Evolutionary conservation across 2,888 invertebrate species (phyloP).

Genomic region (Gymnoscelis rufifasciata): DNA sequence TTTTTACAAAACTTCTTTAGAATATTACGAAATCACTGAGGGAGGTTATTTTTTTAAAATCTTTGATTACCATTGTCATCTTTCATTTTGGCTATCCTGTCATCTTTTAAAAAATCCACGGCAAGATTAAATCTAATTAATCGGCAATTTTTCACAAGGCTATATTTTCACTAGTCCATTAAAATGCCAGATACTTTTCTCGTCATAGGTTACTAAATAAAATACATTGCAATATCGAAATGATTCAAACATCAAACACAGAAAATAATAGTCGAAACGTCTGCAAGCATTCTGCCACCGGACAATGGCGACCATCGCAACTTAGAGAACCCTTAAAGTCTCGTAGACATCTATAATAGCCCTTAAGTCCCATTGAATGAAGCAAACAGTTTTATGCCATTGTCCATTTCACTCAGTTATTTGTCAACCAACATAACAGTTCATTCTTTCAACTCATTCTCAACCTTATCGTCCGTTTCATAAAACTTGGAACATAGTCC

Average conservation of each 20-base stretch:
- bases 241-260: conserved; percentile 1
- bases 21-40: too few relatives aligned
- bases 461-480: conserved; percentile 10
- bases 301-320: conserved; percentile 40
- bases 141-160: too few relatives aligned
- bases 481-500: conserved; percentile 26
- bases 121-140: too few relatives aligned
- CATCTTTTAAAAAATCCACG: too few relatives aligned
- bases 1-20: too few relatives aligned
- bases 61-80: too few relatives aligned
- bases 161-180: too few relatives aligned
- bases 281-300: conserved; percentile 30
- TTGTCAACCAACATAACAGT: conserved; percentile 36
- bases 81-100: too few relatives aligned
- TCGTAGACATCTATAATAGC: conserved; percentile 72
- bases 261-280: conserved; percentile 24
- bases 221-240: too few relatives aligned
- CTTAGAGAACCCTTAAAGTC: conserved; percentile 41
- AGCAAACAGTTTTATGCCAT: conserved; percentile 71
- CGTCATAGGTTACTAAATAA: too few relatives aligned
- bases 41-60: too few relatives aligned
- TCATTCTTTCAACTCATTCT: conserved; percentile 27
- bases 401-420: conserved; percentile 66
- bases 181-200: too few relatives aligned
- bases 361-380: conserved; percentile 66